A percentile compares a stretch with the other conserved stretches of the same genome.
Evolutionary conservation across 2,113 vertebrate species (phyloP).

Genomic region (Cynocephalus volans): DNA sequence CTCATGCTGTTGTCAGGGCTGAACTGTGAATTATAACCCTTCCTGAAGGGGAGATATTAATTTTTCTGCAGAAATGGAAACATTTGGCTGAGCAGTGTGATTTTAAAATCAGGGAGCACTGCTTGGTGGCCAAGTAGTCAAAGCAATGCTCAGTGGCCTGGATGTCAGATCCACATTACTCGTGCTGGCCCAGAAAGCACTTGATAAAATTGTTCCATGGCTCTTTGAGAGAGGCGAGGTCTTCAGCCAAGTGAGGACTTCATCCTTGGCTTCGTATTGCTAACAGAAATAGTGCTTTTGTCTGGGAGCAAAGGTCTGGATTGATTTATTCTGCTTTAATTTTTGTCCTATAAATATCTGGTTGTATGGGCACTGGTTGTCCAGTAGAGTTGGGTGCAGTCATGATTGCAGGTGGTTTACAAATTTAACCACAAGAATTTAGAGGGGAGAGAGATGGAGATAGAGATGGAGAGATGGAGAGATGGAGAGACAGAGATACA

Average conservation of each 20-base stretch:
- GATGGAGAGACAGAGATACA: background rate
- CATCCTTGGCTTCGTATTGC: background rate
- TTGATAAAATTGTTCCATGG: background rate
- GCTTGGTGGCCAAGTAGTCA: constrained; percentile 51
- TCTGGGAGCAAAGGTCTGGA: constrained; percentile 9
- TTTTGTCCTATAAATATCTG: background rate
- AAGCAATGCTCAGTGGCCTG: constrained; percentile 39
- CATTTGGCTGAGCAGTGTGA: constrained; percentile 64
- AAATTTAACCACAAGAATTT: constrained; percentile 35
- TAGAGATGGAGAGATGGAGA: background rate
- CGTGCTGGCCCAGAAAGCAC: background rate
- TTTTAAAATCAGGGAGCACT: constrained; percentile 64
- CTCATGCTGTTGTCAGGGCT: constrained; percentile 72
- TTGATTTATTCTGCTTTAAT: background rate
- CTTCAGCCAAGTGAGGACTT: constrained; percentile 21
- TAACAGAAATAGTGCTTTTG: background rate
- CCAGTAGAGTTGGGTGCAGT: background rate
- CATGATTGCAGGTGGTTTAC: background rate
- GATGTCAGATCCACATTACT: background rate
- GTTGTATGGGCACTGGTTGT: background rate
- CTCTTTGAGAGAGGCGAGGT: background rate
- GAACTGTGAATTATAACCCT: constrained; percentile 77
- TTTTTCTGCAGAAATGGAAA: constrained; percentile 68
- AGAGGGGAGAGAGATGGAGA: no score
- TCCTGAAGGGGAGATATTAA: constrained; percentile 68